Conservation (phyloP, 2,113 vertebrate species). For the Prochilodus magdalenae region DNA sequence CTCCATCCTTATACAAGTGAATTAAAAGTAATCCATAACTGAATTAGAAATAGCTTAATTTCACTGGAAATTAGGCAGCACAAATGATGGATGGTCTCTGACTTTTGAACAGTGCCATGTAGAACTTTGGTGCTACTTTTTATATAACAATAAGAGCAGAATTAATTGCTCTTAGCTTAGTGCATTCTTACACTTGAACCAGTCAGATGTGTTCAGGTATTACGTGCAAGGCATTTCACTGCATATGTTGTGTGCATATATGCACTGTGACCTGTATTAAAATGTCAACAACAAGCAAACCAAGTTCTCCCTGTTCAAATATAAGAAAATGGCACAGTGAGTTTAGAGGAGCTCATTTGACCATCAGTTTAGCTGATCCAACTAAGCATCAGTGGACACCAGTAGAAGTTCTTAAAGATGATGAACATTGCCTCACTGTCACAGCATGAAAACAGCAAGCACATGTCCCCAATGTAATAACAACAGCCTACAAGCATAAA, state of each 20-base stretch:
- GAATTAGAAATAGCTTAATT: too few relatives aligned
- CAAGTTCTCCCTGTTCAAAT: background rate
- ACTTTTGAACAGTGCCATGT: too few relatives aligned
- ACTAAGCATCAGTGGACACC: background rate
- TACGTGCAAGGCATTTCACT: background rate
- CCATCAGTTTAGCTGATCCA: background rate
- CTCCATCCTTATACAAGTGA: too few relatives aligned
- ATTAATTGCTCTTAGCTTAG: background rate
- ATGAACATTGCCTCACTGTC: background rate
- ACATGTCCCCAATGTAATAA: conserved; percentile 23
- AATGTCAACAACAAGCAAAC: background rate
- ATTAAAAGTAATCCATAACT: too few relatives aligned
- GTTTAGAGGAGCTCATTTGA: background rate
- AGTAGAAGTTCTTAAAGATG: background rate
- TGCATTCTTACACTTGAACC: background rate
- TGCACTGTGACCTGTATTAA: background rate
- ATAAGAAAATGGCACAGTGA: background rate
- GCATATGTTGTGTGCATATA: background rate
- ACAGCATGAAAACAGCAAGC: conserved; percentile 18
- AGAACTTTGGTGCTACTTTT: too few relatives aligned
- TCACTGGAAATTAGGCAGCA: too few relatives aligned
- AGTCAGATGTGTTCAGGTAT: background rate
- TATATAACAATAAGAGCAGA: too few relatives aligned
- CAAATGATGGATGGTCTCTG: too few relatives aligned
- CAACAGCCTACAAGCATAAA: background rate